Base-by-base conservation (phyloP, 2,113 vertebrate species). In the Cottus gobio region DNA sequence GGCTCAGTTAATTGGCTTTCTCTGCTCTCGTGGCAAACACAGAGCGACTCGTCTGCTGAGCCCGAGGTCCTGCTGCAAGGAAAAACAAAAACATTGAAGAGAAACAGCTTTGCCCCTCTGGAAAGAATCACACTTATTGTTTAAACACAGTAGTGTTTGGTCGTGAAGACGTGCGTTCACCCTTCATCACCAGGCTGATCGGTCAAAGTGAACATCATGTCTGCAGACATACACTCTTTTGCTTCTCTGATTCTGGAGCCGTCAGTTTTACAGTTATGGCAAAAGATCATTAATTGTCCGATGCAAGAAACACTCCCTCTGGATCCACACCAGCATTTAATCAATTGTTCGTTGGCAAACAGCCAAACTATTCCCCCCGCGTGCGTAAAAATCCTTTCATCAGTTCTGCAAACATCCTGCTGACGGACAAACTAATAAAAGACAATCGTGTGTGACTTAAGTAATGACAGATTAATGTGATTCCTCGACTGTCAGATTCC, bases 1-100 rank as follows among this genome's bases (percentile, higher is more conserved):
- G 61, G 69, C 70, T 83, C 24, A 34, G 30, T 70, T 85, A 83
- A 88, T 81, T 78, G 70, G 26, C 63, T 65, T 61, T 48, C 28
- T 70, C 48, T 54, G 61, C 31, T 85, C 76, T 80, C 7, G 36
- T 67, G 52, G 73, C 72, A 68, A 62, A 81, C 34, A 71, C 7
- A 24, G 28, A 52, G 39, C 26, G 39, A 15, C 66, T 58, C 13
- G 57, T 63, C 68, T 12, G 30, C 24, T 0, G 22, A 68, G 66
- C 34, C 57, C 0, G 31, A 46, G 58, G 56, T 69, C 46, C 66
- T 9, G 64, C 42, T 61, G 12, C 34, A 34, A 34, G n/a, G n/a
- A n/a, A n/a, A n/a, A n/a, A n/a, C n/a, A n/a, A 34, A 34, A 34
- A 34, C 34, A 34, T 3, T 5, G 13, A 24, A 52, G 39, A 60